Base-by-base conservation (phyloP, 2,797 vertebrate species). In the Myotis myotis region DNA sequence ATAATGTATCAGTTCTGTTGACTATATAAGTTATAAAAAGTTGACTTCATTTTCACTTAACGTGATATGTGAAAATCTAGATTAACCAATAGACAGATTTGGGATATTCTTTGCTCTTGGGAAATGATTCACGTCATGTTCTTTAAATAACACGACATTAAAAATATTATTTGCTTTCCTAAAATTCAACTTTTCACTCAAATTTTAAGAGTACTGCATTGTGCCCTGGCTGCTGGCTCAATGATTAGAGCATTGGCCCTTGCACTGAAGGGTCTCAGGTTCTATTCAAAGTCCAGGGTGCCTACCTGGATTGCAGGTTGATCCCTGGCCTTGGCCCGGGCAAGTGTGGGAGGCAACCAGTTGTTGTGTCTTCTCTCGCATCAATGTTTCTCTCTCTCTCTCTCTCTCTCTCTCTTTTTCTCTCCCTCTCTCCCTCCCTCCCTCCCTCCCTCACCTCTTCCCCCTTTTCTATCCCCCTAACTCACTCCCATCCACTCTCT, bases 101-200 rank as follows among this genome's bases (percentile, higher is more conserved):
- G 53, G 53, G 38, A 53, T 93, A 64, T 78, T 91, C 70, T 87
- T 89, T 72, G 87, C 74, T 95, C 71, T 97, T 81, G 17, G 71
- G 81, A 90, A 79, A 47, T 95, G 85, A 96, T 72, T 97, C 76
- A 96, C n/a, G 10, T 90, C 55, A 87, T 92, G 78, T 93, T 96
- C 79, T 95, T 96, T 83, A 93, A 92, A 75, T 87, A 86, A 86
- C 23, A 55, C 72, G 71, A 75, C 66, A 83, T 95, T 95, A 93
- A 96, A 97, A 96, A 93, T 94, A 86, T 89, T 81, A 94, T 64
- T 95, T 96, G 81, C 41, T 91, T 94, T 95, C 80, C 60, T 49
- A 36, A 49, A 96, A 64, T 96, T 89, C 57, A 90, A 5, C 82
- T 93, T 90, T 92, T 92, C 64, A 62, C 70, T 83, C 41, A 94